Percentiles rank a stretch among this genome's conserved stretches.
These are phyloP conservation scores for Eremobia ochroleuca DNA, from an alignment of 2,888 invertebrate species.

Conservation along the genomic window DNA sequence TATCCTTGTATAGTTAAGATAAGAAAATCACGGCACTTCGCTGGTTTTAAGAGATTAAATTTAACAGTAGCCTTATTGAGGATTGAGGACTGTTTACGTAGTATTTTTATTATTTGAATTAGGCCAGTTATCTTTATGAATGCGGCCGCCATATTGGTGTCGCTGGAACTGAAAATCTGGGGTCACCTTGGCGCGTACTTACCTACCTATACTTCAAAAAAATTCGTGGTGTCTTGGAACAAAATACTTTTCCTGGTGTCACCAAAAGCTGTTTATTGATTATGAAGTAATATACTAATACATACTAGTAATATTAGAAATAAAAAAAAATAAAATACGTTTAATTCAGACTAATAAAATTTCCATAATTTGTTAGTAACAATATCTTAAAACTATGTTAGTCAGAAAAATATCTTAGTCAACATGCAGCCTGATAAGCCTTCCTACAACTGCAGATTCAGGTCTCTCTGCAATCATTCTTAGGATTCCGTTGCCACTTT, in stretches of 20 bases:
- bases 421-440: too few relatives aligned
- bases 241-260: background rate
- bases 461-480: too few relatives aligned
- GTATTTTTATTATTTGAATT: conserved; percentile 39
- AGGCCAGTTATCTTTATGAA: conserved; percentile 24
- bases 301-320: too few relatives aligned
- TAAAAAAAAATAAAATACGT: too few relatives aligned
- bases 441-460: too few relatives aligned
- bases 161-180: background rate
- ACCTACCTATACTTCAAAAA: background rate
- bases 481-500: too few relatives aligned
- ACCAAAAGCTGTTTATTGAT: background rate
- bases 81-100: conserved; percentile 37
- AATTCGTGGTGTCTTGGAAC: background rate
- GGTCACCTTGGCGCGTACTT: background rate
- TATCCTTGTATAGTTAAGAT: conserved; percentile 42
- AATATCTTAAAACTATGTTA: too few relatives aligned
- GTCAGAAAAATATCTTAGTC: too few relatives aligned
- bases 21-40: conserved; percentile 46
- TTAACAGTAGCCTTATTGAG: conserved; percentile 36
- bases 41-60: conserved; percentile 24
- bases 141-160: conserved; percentile 28
- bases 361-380: too few relatives aligned
- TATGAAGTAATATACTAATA: background rate
- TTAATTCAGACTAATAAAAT: too few relatives aligned